Evolutionary conservation across 2,888 invertebrate species (phyloP), one percentile per base, ranked within the genome.

Genomic region (Andrena marginata): DNA sequence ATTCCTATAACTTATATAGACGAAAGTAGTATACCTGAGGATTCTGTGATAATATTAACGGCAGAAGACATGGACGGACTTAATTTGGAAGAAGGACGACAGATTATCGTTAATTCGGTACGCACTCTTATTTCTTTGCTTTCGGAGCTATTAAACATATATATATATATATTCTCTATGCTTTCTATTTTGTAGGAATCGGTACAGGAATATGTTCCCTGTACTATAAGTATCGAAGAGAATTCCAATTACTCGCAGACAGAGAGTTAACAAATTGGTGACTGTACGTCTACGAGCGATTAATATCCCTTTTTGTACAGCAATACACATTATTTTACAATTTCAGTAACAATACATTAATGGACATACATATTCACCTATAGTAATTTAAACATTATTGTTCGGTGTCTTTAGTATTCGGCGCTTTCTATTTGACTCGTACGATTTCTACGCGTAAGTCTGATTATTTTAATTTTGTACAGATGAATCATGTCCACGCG

Each of bases 11-110:
- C 94, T 29, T 94, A 94, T 72, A 93, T 94, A 70, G 92, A 94
- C 73, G 94, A 93, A 76, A 90, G 91, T 86, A 91, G 89, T 49
- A 91, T 94, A 83, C 89, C 94, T 2, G 93, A 91, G 31, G 91
- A 94, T 84, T 94, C 94, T 20, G 93, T 94, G n/a, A 94, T 94
- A 76, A 94, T 94, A 84, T 89, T 94, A 71, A 92, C 94, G 35
- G 91, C 93, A 6, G 92, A 91, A 54, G 92, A 92, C 74, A 92
- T 93, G 42, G 91, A 92, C 10, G 89, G 88, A 48, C 82, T 94
- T 1, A 92, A 92, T 87, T 85, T 94, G 16, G 92, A 92, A 65
- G 93, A 90, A 49, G 89, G 89, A 65, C 90, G 90, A 76, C 92
- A 92, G 85, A 92, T 94, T 63, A 92, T 94, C 54, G 92, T 94